Conservation (phyloP, 2,797 vertebrate species). For the Sebastolobus alascanus region DNA sequence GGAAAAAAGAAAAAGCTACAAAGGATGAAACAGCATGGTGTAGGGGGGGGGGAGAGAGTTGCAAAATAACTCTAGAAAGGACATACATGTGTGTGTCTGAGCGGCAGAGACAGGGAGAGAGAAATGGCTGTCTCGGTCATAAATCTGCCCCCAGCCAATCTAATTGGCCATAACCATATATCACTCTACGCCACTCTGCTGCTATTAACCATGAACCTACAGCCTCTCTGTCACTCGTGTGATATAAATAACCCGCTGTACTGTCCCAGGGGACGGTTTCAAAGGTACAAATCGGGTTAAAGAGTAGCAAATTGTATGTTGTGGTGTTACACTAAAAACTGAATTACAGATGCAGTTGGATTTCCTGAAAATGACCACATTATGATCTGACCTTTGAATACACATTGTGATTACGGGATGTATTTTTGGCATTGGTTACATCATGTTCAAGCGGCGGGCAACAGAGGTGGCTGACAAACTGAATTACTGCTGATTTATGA, state of each 20-base stretch:
- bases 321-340: conserved; percentile 15
- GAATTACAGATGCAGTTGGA: neutral
- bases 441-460: neutral
- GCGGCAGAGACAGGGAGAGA: conserved; percentile 24
- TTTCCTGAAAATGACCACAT: conserved; percentile 16
- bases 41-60: neutral
- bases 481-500: conserved; percentile 19
- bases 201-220: conserved; percentile 67
- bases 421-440: neutral
- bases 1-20: conserved; percentile 2
- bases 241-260: conserved; percentile 61
- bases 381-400: conserved; percentile 5
- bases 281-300: conserved; percentile 39
- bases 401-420: neutral
- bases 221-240: conserved; percentile 50
- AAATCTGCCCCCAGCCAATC: conserved; percentile 70
- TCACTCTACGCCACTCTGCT: conserved; percentile 68
- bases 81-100: conserved; percentile 1
- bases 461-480: conserved; percentile 4
- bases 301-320: conserved; percentile 46
- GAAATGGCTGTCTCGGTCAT: conserved; percentile 53
- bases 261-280: conserved; percentile 35
- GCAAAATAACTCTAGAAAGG: conserved; percentile 25
- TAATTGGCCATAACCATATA: conserved; percentile 76
- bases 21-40: neutral